Percentiles rank a stretch among this genome's conserved stretches.
These are phyloP conservation scores for Agrotis puta DNA, from an alignment of 2,888 invertebrate genomes.

Conservation along the genomic window DNA sequence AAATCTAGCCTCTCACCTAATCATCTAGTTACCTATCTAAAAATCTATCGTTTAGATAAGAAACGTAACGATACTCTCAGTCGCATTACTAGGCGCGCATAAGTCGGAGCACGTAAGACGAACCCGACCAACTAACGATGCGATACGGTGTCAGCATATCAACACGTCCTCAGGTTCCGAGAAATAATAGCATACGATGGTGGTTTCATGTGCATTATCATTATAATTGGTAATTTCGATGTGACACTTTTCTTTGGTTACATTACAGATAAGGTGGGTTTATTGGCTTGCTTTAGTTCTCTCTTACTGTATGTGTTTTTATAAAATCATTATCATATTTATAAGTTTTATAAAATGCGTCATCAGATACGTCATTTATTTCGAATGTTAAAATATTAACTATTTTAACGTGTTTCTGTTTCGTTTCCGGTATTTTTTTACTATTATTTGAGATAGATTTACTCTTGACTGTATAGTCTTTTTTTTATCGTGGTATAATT, in stretches of 20 bases:
- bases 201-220: conserved; percentile 54
- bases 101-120: conserved; percentile 51
- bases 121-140: conserved; percentile 18
- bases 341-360: neutral
- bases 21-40: conserved; percentile 13
- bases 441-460: too few relatives aligned
- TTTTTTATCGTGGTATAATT: too few relatives aligned
- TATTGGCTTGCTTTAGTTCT: neutral
- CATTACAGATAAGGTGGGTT: conserved; percentile 8
- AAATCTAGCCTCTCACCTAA: neutral
- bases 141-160: conserved; percentile 64
- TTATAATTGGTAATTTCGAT: conserved; percentile 53
- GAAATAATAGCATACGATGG: conserved; percentile 67
- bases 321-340: neutral
- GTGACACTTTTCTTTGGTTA: conserved; percentile 35
- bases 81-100: conserved; percentile 43
- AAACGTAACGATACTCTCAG: conserved; percentile 15
- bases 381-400: neutral
- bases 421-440: too few relatives aligned
- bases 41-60: conserved; percentile 49
- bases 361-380: neutral
- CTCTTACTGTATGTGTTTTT: neutral
- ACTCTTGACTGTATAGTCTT: too few relatives aligned
- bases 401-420: too few relatives aligned
- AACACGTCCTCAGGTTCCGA: conserved; percentile 68